Evolutionary conservation across 2,113 vertebrate genomes (phyloP).

Genomic region (Aegotheles bennettii): DNA sequence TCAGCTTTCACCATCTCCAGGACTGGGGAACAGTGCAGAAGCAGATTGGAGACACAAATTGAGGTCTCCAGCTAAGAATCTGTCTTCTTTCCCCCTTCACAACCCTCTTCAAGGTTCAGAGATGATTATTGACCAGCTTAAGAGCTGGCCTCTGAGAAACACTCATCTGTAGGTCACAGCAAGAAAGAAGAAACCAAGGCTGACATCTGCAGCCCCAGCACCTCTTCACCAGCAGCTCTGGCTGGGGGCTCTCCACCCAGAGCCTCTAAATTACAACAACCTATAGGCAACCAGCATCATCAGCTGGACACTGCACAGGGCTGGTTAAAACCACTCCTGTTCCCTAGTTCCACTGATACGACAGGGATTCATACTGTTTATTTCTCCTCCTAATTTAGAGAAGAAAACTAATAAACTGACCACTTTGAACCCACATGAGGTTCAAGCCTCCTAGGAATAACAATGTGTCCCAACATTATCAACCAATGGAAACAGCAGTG

Average conservation of each 20-base stretch:
- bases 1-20: not conserved
- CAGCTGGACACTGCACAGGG: not conserved
- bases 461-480: not conserved
- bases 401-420: not conserved
- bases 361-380: not conserved
- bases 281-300: not conserved
- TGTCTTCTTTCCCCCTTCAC: not conserved
- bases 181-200: not conserved
- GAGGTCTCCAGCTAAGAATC: not conserved
- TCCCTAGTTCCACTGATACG: not conserved
- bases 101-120: not conserved
- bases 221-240: not conserved
- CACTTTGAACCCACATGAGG: not conserved
- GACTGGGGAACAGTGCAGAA: not conserved
- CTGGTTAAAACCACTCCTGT: not conserved
- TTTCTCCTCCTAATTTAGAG: not conserved
- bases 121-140: not conserved
- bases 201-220: not conserved
- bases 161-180: not conserved
- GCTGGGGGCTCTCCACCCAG: not conserved
- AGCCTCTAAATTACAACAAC: accelerated
- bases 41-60: not conserved
- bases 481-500: not conserved
- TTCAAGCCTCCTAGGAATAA: not conserved
- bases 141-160: not conserved